Evolutionary conservation across 1,140 invertebrate species (phyloP), one percentile per base, ranked within the genome.

Genomic region (Zophobas atratus): DNA sequence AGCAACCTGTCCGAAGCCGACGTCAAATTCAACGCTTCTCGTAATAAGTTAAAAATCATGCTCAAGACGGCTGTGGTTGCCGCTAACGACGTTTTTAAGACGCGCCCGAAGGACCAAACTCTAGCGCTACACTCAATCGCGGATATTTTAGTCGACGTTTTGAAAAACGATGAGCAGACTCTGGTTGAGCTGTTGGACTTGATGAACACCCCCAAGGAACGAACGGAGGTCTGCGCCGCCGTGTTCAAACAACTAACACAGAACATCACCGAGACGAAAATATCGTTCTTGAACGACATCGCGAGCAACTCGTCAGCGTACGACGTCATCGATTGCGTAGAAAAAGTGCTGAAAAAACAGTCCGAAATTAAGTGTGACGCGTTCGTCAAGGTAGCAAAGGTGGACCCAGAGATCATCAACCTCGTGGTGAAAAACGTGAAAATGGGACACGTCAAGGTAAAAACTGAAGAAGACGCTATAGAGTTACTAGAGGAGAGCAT

Each of bases 61-160:
- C 81, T 86, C 38, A 86, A 86, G 76, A 84, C 82, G 3, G 82
- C 84, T 4, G 72, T 85, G 38, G 84, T 84, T 2, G 84, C 83
- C 32, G 86, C 86, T 1, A 85, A 85, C 60, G 84, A 85, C 49
- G 84, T 85, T 3, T 86, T 84, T 70, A 86, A 86, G 78, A 83
- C 82, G 33, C 74, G 85, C 39, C 85, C 85, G 1, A 83, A 84
- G 75, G 85, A 86, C 67, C 84, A 86, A 57, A 46, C 82, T 4
- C 76, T 85, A 4, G 85, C 84, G 34, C 49, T 86, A 4, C 72
- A 84, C 34, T 80, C 82, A 1, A 76, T 86, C 2, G 82, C 83
- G 1, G 81, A 82, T 5, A 82, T 86, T 8, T 43, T 85, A 34
- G 67, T 63, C 8, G 81, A 85, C 48, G 63, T 75, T 6, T 56